These are phyloP conservation scores for Crossocerus cetratus DNA, from an alignment of 2,888 invertebrate species.

Conservation along the genomic window DNA sequence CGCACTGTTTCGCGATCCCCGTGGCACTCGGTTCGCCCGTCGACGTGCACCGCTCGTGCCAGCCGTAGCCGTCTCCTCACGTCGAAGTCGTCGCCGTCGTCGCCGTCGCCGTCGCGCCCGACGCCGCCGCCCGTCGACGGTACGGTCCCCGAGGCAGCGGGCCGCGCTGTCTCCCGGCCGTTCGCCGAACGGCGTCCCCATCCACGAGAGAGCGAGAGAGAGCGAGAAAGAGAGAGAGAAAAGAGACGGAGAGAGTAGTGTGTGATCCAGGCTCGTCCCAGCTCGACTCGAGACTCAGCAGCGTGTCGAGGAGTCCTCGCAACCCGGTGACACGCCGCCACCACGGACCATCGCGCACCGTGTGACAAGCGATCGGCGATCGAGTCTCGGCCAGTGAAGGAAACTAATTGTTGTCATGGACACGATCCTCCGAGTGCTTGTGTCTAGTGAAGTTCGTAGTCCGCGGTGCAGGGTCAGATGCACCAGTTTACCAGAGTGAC, in stretches of 20 bases:
- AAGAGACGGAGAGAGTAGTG: too few species aligned
- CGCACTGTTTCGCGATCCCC: not conserved
- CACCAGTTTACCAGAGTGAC: conserved; percentile 36
- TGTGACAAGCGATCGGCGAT: too few species aligned
- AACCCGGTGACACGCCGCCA: too few species aligned
- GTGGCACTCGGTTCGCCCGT: conserved; percentile 7
- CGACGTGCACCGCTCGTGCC: too few species aligned
- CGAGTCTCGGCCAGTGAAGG: conserved; percentile 23
- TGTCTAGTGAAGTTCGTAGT: conserved; percentile 56
- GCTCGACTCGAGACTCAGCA: too few species aligned
- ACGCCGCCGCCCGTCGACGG: conserved; percentile 9
- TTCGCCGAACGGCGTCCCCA: too few species aligned
- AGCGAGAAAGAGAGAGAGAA: too few species aligned
- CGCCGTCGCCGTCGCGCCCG: conserved; percentile 16
- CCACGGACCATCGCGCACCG: too few species aligned
- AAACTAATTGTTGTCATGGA: conserved; percentile 49
- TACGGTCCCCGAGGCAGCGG: conserved; percentile 1
- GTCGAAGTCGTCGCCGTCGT: not conserved
- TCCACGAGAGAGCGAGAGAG: too few species aligned
- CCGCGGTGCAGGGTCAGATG: conserved; percentile 31
- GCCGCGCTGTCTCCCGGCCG: conserved; percentile 6
- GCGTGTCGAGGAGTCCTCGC: too few species aligned
- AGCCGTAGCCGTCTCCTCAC: too few species aligned
- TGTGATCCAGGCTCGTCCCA: too few species aligned
- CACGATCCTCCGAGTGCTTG: conserved; percentile 51